Evolutionary conservation across 2,888 invertebrate genomes (phyloP).

Genomic region (Norana najaformis): DNA sequence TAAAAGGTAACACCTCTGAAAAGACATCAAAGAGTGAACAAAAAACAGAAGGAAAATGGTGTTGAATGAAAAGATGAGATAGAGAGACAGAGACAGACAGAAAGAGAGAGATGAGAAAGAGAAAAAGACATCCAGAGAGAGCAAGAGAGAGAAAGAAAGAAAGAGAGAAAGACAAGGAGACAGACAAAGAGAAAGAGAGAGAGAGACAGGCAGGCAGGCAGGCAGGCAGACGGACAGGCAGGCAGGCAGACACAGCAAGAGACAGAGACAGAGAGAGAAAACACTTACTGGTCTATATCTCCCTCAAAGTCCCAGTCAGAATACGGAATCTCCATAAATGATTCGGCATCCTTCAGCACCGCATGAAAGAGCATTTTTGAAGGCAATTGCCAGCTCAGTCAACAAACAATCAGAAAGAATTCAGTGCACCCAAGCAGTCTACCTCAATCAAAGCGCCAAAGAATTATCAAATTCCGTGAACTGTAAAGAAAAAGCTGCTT

Average conservation of each 20-base stretch:
- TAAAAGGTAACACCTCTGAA: too few species aligned
- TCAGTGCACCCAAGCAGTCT: not conserved
- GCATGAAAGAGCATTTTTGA: not conserved
- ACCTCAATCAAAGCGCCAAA: not conserved
- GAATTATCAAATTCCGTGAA: too few species aligned
- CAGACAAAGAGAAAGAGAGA: too few species aligned
- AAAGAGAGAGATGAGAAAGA: conserved; percentile 35
- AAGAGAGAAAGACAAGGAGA: conserved; percentile 33
- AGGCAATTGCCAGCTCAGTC: not conserved
- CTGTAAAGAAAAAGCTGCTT: not conserved
- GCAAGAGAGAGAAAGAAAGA: conserved; percentile 35
- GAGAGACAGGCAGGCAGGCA: too few species aligned
- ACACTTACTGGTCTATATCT: not conserved
- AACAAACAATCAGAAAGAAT: not conserved
- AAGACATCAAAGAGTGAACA: too few species aligned
- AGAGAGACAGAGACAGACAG: conserved; percentile 17
- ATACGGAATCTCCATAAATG: conserved; percentile 22
- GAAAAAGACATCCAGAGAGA: conserved; percentile 36
- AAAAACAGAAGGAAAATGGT: too few species aligned
- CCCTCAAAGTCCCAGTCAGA: conserved; percentile 14
- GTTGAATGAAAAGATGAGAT: not conserved
- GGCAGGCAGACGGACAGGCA: too few species aligned
- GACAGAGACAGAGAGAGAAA: not conserved
- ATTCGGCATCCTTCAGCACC: not conserved
- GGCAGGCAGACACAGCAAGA: too few species aligned